Conservation (phyloP, 1,140 invertebrate species). For the Polypedilum vanderplanki region DNA sequence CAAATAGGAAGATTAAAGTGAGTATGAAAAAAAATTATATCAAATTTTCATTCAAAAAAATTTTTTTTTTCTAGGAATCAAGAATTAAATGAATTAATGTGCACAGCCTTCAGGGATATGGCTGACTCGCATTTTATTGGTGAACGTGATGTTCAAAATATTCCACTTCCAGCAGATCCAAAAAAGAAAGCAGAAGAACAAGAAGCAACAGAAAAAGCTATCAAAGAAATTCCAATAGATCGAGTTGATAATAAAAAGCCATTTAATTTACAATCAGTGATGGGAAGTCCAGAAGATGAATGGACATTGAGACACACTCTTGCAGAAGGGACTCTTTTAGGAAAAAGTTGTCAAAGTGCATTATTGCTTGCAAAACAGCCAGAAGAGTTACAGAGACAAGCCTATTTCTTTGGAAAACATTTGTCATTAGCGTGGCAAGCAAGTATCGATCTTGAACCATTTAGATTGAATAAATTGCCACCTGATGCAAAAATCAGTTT, state of each 20-base stretch:
- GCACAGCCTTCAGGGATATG: slow-evolving; percentile 76
- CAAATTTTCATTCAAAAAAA: neutral
- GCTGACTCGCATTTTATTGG: slow-evolving; percentile 85
- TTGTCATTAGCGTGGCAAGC: slow-evolving; percentile 86
- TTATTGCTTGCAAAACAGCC: slow-evolving; percentile 74
- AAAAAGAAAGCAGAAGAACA: slow-evolving; percentile 33
- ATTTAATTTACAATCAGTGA: slow-evolving; percentile 52
- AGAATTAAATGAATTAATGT: slow-evolving; percentile 84
- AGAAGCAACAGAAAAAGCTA: slow-evolving; percentile 30
- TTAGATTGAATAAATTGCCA: slow-evolving; percentile 41
- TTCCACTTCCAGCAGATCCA: slow-evolving; percentile 65
- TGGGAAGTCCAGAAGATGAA: slow-evolving; percentile 63
- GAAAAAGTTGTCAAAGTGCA: slow-evolving; percentile 80
- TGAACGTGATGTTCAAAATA: slow-evolving; percentile 74
- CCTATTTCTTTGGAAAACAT: slow-evolving; percentile 85
- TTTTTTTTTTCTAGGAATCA: slow-evolving; percentile 51
- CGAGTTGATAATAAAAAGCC: slow-evolving; percentile 46
- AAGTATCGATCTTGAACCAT: slow-evolving; percentile 59
- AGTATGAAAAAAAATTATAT: slow-evolving; percentile 32
- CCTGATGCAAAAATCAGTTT: slow-evolving; percentile 55
- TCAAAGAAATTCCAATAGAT: slow-evolving; percentile 33
- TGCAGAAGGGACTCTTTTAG: slow-evolving; percentile 74
- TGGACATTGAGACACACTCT: slow-evolving; percentile 80
- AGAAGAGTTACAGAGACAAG: slow-evolving; percentile 61
- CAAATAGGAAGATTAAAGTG: slow-evolving; percentile 75